Evolutionary conservation across 2,113 vertebrate genomes (phyloP).

Genomic region (Catagonus wagneri): DNA sequence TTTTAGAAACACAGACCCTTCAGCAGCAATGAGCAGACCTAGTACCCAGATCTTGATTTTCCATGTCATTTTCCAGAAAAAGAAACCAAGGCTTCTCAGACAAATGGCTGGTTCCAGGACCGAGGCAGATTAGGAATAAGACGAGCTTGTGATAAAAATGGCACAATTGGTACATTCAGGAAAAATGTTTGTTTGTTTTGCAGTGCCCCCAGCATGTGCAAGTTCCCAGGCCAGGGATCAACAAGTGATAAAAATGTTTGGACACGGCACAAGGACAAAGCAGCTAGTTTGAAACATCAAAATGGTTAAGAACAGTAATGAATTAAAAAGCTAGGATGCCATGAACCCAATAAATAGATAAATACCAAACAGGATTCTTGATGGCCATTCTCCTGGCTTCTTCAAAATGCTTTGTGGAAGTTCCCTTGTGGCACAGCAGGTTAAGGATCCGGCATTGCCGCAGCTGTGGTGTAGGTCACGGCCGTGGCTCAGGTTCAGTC

Average conservation of each 20-base stretch:
- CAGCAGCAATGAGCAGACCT: not conserved
- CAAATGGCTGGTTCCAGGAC: not conserved
- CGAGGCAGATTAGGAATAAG: slow-evolving; percentile 7
- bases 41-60: slow-evolving; percentile 7
- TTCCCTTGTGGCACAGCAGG: no score
- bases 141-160: no score
- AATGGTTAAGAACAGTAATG: slow-evolving; percentile 5
- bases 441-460: no score
- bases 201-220: no score
- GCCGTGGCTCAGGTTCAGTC: no score
- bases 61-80: not conserved
- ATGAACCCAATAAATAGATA: not conserved
- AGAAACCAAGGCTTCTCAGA: not conserved
- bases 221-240: not conserved
- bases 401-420: slow-evolving; percentile 15
- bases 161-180: not conserved
- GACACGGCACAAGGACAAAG: not conserved
- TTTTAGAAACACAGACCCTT: not conserved
- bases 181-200: not conserved
- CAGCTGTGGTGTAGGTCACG: no score
- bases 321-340: not conserved
- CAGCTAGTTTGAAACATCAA: slow-evolving; percentile 40
- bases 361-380: not conserved
- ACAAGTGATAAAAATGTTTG: not conserved
- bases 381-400: not conserved